phyloP scores from a whole-genome alignment of 2,888 invertebrate species.

The Drosophila gaucha region DNA sequence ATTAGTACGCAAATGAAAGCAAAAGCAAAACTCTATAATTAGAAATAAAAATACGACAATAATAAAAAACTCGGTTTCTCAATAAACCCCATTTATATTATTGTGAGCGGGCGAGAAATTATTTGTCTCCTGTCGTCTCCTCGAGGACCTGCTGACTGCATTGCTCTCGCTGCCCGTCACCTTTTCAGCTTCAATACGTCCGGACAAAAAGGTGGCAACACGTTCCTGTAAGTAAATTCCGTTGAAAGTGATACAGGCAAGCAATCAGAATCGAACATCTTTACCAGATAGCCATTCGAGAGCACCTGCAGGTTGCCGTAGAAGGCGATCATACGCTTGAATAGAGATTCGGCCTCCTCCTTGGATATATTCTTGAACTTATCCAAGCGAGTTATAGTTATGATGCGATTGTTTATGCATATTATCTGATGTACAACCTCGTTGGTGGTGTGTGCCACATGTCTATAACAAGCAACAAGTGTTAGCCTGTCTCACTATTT shows the following conservation, averaged over 20 bases:
- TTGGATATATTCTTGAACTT: constrained; percentile 86
- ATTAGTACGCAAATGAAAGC: constrained; percentile 73
- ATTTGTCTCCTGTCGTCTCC: constrained; percentile 68
- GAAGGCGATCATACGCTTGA: constrained; percentile 77
- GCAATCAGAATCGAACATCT: neutral
- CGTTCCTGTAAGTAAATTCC: constrained; percentile 86
- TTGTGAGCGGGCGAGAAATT: constrained; percentile 81
- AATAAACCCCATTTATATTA: constrained; percentile 85
- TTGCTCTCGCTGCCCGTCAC: constrained; percentile 81
- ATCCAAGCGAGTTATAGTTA: constrained; percentile 88
- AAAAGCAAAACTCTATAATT: constrained; percentile 81
- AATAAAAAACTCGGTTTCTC: constrained; percentile 80
- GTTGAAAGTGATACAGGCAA: neutral
- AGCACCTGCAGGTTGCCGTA: constrained; percentile 79
- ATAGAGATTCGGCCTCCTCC: constrained; percentile 85
- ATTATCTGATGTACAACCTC: constrained; percentile 87
- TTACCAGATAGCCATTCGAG: constrained; percentile 81
- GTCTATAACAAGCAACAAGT: constrained; percentile 68
- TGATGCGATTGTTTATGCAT: constrained; percentile 87
- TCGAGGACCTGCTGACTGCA: constrained; percentile 60
- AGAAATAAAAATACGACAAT: constrained; percentile 80
- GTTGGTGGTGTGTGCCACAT: constrained; percentile 86
- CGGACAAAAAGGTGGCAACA: constrained; percentile 88
- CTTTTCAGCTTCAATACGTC: constrained; percentile 88
- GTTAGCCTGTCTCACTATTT: neutral